Evolutionary conservation across 2,888 invertebrate species (phyloP), one percentile per base, ranked within the genome.

Genomic region (Calliphora vomitoria): DNA sequence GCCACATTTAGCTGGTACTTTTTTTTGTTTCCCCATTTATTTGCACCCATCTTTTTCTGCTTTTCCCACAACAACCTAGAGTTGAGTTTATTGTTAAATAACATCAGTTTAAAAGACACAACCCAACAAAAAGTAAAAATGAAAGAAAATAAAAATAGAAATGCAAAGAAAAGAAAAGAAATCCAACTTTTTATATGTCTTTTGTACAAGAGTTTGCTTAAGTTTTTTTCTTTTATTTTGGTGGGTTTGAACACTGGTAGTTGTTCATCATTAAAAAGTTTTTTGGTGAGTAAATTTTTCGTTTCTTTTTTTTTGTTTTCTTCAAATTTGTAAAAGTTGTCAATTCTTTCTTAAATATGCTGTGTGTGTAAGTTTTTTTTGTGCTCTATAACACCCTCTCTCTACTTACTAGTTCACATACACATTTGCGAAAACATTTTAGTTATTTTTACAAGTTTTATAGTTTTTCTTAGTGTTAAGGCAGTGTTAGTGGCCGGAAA

Each of bases 191-290:
- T 87, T 87, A 82, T 87, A 75, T 87, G 82, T 87, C 82, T 87
- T 85, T 87, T 87, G 41, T 85, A 71, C 64, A 85, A 87, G 87
- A 81, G 80, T 85, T 75, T 85, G 72, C 64, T 84, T 47, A 78
- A 78, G 78, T 83, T 83, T 78, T 50, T 38, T 41, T 60, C 58
- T 41, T 53, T 41, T 53, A 68, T 64, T 71, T 62, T 75, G 15
- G 47, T 80, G 66, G 66, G 60, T 53, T 71, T 69, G 81, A 81
- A 53, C 74, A 75, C 74, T 85, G 68, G 71, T 76, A 87, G 87
- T 87, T 87, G 87, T 87, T 87, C 87, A 87, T 87, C 87, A 87
- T 87, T 87, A 87, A 87, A 87, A 87, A 87, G 82, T 85, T 87
- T 87, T 87, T 79, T 82, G 78, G 78, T 85, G 83, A 85, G 85